A percentile compares a stretch with the other conserved stretches of the same genome.
Evolutionary conservation across 1,140 invertebrate species (phyloP).

Genomic region (Eciton burchellii): DNA sequence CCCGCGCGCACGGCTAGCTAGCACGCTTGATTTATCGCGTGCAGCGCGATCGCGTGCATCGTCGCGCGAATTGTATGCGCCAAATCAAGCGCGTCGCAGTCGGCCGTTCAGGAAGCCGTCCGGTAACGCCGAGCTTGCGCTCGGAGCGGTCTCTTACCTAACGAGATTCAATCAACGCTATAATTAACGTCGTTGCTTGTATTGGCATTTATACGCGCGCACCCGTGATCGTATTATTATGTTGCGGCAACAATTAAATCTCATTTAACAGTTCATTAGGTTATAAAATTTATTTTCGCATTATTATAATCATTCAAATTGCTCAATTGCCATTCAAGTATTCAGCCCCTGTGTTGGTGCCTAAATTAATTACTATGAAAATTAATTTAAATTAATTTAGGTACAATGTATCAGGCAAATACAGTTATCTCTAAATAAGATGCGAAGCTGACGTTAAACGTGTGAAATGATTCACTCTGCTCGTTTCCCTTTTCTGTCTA

Average conservation of each 20-base stretch:
- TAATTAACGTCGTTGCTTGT: slow-evolving; percentile 30
- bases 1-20: slow-evolving; percentile 60
- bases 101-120: slow-evolving; percentile 48
- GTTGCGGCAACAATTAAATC: background rate
- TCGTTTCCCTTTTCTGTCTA: too few species aligned
- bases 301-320: slow-evolving; percentile 18
- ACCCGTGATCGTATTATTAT: background rate
- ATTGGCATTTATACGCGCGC: background rate
- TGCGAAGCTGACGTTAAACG: background rate
- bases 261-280: slow-evolving; percentile 12
- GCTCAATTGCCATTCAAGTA: background rate
- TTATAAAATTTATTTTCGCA: background rate
- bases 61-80: slow-evolving; percentile 48
- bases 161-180: slow-evolving; percentile 43
- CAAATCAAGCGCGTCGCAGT: slow-evolving; percentile 47
- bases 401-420: too few species aligned
- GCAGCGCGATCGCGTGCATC: slow-evolving; percentile 63
- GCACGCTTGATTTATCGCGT: slow-evolving; percentile 70
- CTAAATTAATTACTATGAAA: too few species aligned
- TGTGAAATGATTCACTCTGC: background rate
- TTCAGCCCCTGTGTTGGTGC: background rate
- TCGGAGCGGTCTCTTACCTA: slow-evolving; percentile 14
- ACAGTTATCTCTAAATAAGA: too few species aligned
- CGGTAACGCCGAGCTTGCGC: slow-evolving; percentile 12
- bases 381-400: too few species aligned